Evolutionary conservation across 2,113 vertebrate genomes (phyloP).

Genomic region (Laticauda colubrina): DNA sequence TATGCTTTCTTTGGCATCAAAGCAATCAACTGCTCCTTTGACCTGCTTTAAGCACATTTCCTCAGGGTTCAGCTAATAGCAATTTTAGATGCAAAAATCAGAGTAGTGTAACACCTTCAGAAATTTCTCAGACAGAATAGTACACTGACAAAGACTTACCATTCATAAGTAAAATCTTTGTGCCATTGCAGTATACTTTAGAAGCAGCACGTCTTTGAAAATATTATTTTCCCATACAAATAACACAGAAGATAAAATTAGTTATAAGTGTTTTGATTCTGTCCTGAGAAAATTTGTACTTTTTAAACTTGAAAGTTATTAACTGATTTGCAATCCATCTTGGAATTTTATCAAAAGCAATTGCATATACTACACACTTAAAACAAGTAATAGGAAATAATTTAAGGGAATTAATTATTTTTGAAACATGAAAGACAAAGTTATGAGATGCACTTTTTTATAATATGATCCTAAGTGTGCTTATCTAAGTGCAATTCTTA

Average conservation of each 20-base stretch:
- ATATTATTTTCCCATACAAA: neutral
- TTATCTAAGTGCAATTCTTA: neutral
- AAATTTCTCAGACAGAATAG: neutral
- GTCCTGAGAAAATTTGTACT: neutral
- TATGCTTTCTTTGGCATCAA: neutral
- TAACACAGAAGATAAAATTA: neutral
- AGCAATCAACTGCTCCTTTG: neutral
- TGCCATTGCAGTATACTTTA: neutral
- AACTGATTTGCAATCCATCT: neutral
- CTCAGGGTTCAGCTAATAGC: neutral
- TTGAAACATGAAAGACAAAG: neutral
- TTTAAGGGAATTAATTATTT: neutral
- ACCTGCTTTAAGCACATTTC: neutral
- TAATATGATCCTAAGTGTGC: neutral
- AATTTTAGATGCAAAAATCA: neutral
- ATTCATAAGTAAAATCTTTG: neutral
- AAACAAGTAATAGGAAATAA: neutral
- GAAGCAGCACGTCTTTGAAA: neutral
- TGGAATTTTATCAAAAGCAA: neutral
- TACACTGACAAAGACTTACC: neutral
- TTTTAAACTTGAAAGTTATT: neutral
- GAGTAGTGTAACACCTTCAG: neutral
- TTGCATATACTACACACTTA: neutral
- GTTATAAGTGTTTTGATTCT: neutral
- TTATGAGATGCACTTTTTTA: neutral